phyloP scores from a whole-genome alignment of 2,888 invertebrate genomes.

The Leptinotarsa tumamoca region DNA sequence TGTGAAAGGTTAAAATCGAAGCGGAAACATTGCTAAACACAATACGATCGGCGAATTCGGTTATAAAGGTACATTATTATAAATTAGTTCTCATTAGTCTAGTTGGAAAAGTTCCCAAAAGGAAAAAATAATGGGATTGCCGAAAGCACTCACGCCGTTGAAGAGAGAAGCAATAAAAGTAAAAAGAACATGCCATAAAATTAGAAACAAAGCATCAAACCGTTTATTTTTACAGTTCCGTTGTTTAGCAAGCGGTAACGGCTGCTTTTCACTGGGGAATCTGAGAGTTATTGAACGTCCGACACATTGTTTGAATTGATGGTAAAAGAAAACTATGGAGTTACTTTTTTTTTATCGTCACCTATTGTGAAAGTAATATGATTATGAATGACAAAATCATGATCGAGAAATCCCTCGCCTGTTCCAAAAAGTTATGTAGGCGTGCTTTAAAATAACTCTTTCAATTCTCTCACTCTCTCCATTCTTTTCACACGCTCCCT shows the following conservation, averaged over 20 bases:
- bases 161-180: not conserved
- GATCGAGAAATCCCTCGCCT: no score
- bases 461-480: no score
- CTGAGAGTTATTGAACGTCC: not conserved
- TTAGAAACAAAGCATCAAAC: not conserved
- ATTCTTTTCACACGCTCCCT: no score
- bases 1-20: no score
- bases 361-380: no score
- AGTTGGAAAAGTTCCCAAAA: not conserved
- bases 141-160: not conserved
- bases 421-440: no score
- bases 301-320: no score
- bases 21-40: not conserved
- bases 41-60: not conserved
- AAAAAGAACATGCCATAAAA: not conserved
- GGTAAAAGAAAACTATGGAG: no score
- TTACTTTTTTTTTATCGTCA: no score
- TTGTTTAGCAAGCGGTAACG: not conserved
- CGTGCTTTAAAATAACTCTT: no score
- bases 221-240: conserved; percentile 10
- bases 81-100: not conserved
- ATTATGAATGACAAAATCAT: no score
- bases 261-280: not conserved
- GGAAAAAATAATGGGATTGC: not conserved
- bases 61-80: not conserved